Percentiles rank a stretch among this genome's conserved stretches.
These are phyloP conservation scores for Galaxea fascicularis DNA, from an alignment of 92 coral and sea anemone genomes.

Conservation along the genomic window DNA sequence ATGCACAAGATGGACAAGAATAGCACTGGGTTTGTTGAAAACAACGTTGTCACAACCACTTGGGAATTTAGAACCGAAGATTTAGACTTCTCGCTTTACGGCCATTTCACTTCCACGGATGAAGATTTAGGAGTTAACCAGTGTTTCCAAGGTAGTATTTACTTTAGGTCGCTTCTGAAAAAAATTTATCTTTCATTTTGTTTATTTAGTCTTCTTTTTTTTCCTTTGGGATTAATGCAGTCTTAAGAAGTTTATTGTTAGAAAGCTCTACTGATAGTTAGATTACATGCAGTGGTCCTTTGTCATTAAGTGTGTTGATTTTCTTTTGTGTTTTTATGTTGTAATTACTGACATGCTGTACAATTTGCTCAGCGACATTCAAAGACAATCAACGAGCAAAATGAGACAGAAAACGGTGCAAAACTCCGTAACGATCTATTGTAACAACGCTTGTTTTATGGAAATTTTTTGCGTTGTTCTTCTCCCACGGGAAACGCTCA, in stretches of 20 bases:
- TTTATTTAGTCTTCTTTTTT: slow-evolving; percentile 8
- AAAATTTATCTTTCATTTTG: not conserved
- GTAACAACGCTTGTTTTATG: slow-evolving; percentile 16
- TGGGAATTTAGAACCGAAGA: slow-evolving; percentile 54
- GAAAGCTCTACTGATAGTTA: slow-evolving; percentile 27
- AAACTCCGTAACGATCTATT: slow-evolving; percentile 64
- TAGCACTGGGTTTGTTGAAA: not conserved
- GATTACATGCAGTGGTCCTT: slow-evolving; percentile 44
- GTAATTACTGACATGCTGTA: slow-evolving; percentile 66
- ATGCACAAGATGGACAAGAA: slow-evolving; percentile 24
- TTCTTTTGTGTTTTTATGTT: slow-evolving; percentile 73
- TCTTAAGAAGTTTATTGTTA: slow-evolving; percentile 14
- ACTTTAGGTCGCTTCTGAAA: not conserved
- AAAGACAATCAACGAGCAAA: slow-evolving; percentile 46
- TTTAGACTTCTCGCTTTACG: slow-evolving; percentile 62
- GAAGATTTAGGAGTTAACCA: slow-evolving; percentile 19
- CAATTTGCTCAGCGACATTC: slow-evolving; percentile 52
- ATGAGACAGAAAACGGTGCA: not conserved
- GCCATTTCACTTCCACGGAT: slow-evolving; percentile 60
- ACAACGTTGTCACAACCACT: slow-evolving; percentile 25
- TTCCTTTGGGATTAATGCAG: slow-evolving; percentile 15
- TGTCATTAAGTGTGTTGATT: slow-evolving; percentile 40
- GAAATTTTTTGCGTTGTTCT: slow-evolving; percentile 49
- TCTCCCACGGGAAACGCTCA: slow-evolving; percentile 68
- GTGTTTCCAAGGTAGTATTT: slow-evolving; percentile 23